phyloP scores from a whole-genome alignment of 2,888 invertebrate genomes.

The Rotaria magnacalcarata region DNA sequence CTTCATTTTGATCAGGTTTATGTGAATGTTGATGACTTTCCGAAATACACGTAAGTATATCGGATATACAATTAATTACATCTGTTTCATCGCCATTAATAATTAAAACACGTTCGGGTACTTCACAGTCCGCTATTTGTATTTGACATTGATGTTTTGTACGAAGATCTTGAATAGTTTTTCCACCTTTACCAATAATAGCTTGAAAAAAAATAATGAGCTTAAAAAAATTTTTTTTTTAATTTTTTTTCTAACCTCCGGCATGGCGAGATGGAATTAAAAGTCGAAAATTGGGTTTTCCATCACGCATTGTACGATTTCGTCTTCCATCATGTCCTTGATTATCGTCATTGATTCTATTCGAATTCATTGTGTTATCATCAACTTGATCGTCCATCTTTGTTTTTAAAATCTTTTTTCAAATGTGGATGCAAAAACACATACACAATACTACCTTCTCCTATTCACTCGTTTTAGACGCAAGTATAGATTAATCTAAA shows the following conservation, averaged over 20 bases:
- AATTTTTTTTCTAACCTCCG: not conserved
- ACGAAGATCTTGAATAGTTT: constrained; percentile 24
- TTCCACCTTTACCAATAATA: constrained; percentile 8
- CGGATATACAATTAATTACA: not conserved
- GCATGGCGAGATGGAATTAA: constrained; percentile 27
- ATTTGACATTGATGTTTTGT: constrained; percentile 63
- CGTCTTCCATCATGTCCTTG: not conserved
- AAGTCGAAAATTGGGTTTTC: not conserved
- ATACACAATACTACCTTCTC: too few relatives aligned
- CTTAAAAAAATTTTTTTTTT: not conserved
- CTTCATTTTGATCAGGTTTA: constrained; percentile 49
- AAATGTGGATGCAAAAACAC: too few relatives aligned
- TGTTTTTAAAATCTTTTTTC: too few relatives aligned
- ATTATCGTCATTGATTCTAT: not conserved
- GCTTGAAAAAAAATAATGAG: not conserved
- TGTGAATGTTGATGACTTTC: constrained; percentile 28
- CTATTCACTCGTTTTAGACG: too few relatives aligned
- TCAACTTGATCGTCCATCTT: too few relatives aligned
- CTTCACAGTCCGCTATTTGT: constrained; percentile 99
- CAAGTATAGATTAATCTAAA: too few relatives aligned
- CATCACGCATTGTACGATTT: not conserved
- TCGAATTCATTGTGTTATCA: not conserved
- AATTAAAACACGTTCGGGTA: constrained; percentile 83
- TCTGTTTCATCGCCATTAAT: not conserved
- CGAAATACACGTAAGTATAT: not conserved